A percentile compares a stretch with the other conserved stretches of the same genome.
Evolutionary conservation across 2,797 vertebrate genomes (phyloP).

Genomic region (Arremon aurantiirostris): DNA sequence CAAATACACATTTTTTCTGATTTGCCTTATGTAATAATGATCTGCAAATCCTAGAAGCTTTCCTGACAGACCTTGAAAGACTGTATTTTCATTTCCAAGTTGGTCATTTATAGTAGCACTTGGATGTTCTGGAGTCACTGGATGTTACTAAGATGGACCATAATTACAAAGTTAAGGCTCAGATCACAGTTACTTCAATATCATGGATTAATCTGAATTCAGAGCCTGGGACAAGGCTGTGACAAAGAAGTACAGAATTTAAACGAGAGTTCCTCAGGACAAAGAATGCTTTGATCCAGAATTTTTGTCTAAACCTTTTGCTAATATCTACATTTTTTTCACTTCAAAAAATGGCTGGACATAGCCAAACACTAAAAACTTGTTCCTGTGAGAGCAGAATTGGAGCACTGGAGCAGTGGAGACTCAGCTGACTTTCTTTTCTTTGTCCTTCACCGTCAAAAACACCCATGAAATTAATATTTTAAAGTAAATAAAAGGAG

Average conservation of each 20-base stretch:
- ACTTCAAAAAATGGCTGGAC: neutral
- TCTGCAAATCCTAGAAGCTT: neutral
- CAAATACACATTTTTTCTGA: neutral
- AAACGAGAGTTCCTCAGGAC: neutral
- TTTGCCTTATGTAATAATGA: neutral
- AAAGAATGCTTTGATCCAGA: neutral
- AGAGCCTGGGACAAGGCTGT: neutral
- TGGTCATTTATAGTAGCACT: neutral
- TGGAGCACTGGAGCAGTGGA: neutral
- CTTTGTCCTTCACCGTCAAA: neutral
- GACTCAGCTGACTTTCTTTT: neutral
- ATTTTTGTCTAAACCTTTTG: neutral
- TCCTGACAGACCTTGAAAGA: neutral
- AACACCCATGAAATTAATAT: neutral
- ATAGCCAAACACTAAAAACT: neutral
- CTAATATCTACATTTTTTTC: neutral
- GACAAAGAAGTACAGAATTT: neutral
- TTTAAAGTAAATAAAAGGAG: constrained; percentile 2
- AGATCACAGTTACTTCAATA: neutral
- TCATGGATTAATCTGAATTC: neutral
- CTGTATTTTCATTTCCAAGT: neutral
- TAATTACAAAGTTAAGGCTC: neutral
- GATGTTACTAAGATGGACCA: neutral
- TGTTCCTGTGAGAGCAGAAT: neutral
- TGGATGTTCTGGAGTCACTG: neutral